Evolutionary conservation across 2,888 invertebrate species (phyloP).

Genomic region (Diarsia rubi): DNA sequence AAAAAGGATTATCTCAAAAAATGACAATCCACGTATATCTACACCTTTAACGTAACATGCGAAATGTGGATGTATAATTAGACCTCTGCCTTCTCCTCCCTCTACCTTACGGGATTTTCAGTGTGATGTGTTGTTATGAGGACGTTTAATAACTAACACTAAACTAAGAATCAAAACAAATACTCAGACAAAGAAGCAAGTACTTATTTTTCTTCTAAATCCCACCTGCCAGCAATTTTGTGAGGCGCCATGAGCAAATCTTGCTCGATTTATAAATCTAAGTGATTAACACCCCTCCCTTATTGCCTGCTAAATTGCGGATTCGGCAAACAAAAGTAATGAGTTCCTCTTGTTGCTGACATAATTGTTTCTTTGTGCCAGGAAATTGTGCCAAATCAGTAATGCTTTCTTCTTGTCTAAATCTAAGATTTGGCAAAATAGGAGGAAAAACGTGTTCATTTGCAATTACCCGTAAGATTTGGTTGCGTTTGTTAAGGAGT

Average conservation of each 20-base stretch:
- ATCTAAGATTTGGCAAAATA: not conserved
- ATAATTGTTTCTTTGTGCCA: constrained; percentile 30
- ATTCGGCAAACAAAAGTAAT: constrained; percentile 38
- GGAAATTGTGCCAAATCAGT: constrained; percentile 25
- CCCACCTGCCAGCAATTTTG: not conserved
- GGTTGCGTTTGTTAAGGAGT: not conserved
- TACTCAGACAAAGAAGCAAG: not conserved
- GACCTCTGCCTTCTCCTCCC: no score
- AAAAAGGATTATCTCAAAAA: no score
- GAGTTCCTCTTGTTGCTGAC: constrained; percentile 37
- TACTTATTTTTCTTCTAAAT: constrained; percentile 10
- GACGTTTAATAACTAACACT: not conserved
- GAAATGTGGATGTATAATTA: not conserved
- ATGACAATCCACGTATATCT: no score
- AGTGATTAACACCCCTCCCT: constrained; percentile 22
- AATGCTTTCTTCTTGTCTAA: not conserved
- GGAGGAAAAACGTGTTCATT: not conserved
- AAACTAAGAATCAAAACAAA: not conserved
- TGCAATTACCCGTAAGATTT: not conserved
- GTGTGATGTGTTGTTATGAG: not conserved
- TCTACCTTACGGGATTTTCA: not conserved
- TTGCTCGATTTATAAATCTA: constrained; percentile 19
- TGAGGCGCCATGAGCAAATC: not conserved
- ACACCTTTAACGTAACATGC: no score
- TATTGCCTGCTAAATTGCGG: constrained; percentile 28